phyloP scores from a whole-genome alignment of 2,888 invertebrate species.

The Thymelicus acteon region DNA sequence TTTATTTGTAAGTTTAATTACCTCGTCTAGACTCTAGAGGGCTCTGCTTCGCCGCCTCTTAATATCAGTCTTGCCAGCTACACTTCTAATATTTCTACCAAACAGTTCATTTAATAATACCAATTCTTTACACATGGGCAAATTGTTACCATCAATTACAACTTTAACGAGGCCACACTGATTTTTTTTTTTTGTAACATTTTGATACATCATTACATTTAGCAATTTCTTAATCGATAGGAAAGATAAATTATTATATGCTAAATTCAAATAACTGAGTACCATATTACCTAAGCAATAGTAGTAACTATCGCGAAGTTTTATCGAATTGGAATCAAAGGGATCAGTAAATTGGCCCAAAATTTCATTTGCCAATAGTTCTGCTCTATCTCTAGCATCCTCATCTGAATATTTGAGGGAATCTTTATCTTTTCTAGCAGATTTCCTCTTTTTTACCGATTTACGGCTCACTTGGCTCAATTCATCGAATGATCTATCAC shows the following conservation, averaged over 20 bases:
- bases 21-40: not conserved
- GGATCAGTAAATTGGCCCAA: slow-evolving; percentile 56
- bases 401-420: slow-evolving; percentile 28
- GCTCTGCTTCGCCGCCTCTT: slow-evolving; percentile 24
- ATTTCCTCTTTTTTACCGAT: slow-evolving; percentile 41
- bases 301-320: slow-evolving; percentile 43
- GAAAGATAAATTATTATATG: slow-evolving; percentile 60
- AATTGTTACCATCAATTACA: slow-evolving; percentile 60
- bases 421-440: slow-evolving; percentile 43
- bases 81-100: slow-evolving; percentile 38
- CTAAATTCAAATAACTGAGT: slow-evolving; percentile 62
- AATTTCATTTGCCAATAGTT: slow-evolving; percentile 48
- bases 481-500: slow-evolving; percentile 44
- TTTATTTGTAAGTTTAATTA: slow-evolving; percentile 9
- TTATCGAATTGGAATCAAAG: slow-evolving; percentile 45
- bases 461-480: slow-evolving; percentile 43
- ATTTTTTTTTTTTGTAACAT: slow-evolving; percentile 40
- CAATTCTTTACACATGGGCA: slow-evolving; percentile 48
- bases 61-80: slow-evolving; percentile 17
- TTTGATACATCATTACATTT: slow-evolving; percentile 55
- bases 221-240: slow-evolving; percentile 52
- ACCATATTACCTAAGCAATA: slow-evolving; percentile 58
- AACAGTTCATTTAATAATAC: slow-evolving; percentile 25
- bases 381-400: slow-evolving; percentile 49
- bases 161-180: slow-evolving; percentile 56